These are phyloP conservation scores for Bombus sibiricus DNA, from an alignment of 1,140 invertebrate species.

Conservation along the genomic window DNA sequence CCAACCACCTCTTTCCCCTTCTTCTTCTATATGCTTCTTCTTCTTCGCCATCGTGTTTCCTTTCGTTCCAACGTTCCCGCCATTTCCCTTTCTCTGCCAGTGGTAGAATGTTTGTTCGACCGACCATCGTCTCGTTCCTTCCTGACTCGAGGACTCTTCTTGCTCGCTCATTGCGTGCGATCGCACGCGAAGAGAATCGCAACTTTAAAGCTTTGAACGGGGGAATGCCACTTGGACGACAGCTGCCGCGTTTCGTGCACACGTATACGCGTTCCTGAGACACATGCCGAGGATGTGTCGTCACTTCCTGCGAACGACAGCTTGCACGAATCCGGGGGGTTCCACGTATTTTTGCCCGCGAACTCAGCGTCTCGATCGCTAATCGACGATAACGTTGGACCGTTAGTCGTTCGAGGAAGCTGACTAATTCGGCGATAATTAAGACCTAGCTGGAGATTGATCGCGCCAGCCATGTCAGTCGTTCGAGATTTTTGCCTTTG, in stretches of 20 bases:
- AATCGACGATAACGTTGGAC: not conserved
- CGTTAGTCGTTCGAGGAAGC: not conserved
- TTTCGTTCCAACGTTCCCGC: slow-evolving; percentile 8
- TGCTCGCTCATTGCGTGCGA: slow-evolving; percentile 26
- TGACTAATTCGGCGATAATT: not conserved
- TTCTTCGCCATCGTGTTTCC: slow-evolving; percentile 4
- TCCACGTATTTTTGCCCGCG: slow-evolving; percentile 27
- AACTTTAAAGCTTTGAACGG: slow-evolving; percentile 49
- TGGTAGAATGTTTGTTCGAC: slow-evolving; percentile 19
- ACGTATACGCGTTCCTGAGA: slow-evolving; percentile 31
- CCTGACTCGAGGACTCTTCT: not conserved
- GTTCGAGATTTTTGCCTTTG: not conserved
- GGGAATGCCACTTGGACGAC: slow-evolving; percentile 76
- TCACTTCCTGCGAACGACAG: slow-evolving; percentile 76
- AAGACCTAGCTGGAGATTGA: not conserved
- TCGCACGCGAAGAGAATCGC: slow-evolving; percentile 58
- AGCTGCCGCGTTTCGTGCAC: slow-evolving; percentile 71
- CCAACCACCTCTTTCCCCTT: slow-evolving; percentile 14
- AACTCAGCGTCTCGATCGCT: not conserved
- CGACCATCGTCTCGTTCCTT: slow-evolving; percentile 29
- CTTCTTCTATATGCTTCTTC: slow-evolving; percentile 10
- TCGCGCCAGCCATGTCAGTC: too few relatives aligned
- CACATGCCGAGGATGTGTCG: slow-evolving; percentile 73
- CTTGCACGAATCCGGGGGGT: not conserved
- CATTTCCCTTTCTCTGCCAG: slow-evolving; percentile 20